phyloP scores from a whole-genome alignment of 2,888 invertebrate species.

The Apoderus coryli region DNA sequence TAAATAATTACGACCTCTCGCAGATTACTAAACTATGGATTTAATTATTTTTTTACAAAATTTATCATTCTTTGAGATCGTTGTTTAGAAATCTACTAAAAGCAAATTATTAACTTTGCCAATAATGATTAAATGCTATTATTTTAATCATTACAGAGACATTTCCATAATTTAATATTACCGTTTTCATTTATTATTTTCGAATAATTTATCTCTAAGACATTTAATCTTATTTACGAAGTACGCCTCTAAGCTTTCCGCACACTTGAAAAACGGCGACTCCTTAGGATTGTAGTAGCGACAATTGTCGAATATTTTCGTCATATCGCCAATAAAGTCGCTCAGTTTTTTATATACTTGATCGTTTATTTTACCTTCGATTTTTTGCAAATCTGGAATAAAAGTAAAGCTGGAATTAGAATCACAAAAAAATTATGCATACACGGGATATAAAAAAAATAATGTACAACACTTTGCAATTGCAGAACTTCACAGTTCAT shows the following conservation, averaged over 20 bases:
- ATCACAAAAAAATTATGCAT: too few relatives aligned
- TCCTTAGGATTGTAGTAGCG: slow-evolving; percentile 93
- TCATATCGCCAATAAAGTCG: slow-evolving; percentile 96
- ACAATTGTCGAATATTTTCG: slow-evolving; percentile 97
- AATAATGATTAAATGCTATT: too few relatives aligned
- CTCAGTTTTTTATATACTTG: slow-evolving; percentile 73
- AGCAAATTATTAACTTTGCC: too few relatives aligned
- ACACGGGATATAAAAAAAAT: too few relatives aligned
- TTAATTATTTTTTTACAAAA: not conserved
- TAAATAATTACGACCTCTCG: too few relatives aligned
- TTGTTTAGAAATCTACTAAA: too few relatives aligned
- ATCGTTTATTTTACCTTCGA: slow-evolving; percentile 74
- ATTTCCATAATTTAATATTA: too few relatives aligned
- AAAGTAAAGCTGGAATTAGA: too few relatives aligned
- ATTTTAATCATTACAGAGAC: too few relatives aligned
- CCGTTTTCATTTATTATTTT: slow-evolving; percentile 35
- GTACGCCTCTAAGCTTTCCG: slow-evolving; percentile 86
- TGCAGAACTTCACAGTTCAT: too few relatives aligned
- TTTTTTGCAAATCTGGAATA: slow-evolving; percentile 77
- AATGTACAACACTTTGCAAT: too few relatives aligned
- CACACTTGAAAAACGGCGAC: slow-evolving; percentile 91
- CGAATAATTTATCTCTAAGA: slow-evolving; percentile 70
- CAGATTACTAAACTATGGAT: slow-evolving; percentile 9
- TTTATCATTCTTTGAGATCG: too few relatives aligned
- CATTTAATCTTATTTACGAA: slow-evolving; percentile 89